A percentile compares a stretch with the other conserved stretches of the same genome.
Evolutionary conservation across 2,113 vertebrate species (phyloP).

Genomic region (Drymodes brunneopygia): DNA sequence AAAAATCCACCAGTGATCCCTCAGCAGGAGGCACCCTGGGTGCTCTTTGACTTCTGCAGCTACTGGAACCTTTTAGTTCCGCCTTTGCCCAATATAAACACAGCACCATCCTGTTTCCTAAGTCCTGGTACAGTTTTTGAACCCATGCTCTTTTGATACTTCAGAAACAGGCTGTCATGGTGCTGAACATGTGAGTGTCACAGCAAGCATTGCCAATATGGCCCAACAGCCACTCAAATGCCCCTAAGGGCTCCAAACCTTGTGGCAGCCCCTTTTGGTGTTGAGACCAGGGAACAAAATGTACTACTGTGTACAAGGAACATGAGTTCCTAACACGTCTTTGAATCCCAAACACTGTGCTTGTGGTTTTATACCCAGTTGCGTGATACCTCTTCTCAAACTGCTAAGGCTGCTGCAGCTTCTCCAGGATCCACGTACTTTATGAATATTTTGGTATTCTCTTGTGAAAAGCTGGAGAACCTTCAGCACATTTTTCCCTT

Average conservation of each 20-base stretch:
- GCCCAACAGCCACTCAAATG: background rate
- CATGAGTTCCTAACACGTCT: background rate
- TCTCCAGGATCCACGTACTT: background rate
- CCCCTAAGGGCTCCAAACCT: background rate
- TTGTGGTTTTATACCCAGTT: background rate
- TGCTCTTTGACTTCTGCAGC: background rate
- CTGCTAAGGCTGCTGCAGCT: background rate
- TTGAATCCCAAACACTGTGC: background rate
- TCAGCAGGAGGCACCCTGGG: background rate
- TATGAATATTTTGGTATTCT: background rate
- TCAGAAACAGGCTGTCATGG: background rate
- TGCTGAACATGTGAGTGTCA: background rate
- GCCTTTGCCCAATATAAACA: background rate
- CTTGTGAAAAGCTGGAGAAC: background rate
- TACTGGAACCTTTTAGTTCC: background rate
- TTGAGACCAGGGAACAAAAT: background rate
- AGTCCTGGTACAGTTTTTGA: background rate
- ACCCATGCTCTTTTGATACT: background rate
- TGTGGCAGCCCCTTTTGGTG: background rate
- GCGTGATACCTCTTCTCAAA: background rate
- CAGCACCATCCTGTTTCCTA: background rate
- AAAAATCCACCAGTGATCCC: background rate
- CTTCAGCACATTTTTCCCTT: background rate
- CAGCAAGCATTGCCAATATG: background rate
- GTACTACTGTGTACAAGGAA: background rate